Evolutionary conservation across 1,140 invertebrate species (phyloP).

Genomic region (Muscidifurax raptorellus): DNA sequence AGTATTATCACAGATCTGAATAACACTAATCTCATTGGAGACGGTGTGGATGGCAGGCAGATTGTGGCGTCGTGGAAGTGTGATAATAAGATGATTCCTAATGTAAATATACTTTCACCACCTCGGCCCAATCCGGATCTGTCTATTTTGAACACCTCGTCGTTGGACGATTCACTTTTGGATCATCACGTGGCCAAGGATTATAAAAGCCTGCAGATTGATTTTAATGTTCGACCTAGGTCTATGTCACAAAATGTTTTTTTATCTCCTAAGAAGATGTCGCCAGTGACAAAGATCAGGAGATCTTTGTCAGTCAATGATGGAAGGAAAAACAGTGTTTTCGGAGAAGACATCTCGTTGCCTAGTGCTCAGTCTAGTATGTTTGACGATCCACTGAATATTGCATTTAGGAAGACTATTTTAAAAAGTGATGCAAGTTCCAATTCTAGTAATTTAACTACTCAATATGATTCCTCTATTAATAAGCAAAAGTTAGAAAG

Average conservation of each 20-base stretch:
- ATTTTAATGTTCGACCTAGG: constrained; percentile 42
- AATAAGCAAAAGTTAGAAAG: constrained; percentile 54
- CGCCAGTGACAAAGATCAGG: constrained; percentile 33
- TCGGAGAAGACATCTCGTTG: constrained; percentile 37
- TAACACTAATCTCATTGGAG: constrained; percentile 41
- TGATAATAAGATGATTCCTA: constrained; percentile 40
- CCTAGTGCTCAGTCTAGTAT: constrained; percentile 27
- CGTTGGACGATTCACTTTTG: constrained; percentile 66
- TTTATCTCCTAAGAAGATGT: not conserved
- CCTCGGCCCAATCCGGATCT: constrained; percentile 44
- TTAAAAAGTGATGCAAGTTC: constrained; percentile 30
- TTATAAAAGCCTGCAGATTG: constrained; percentile 31
- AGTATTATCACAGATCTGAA: constrained; percentile 39
- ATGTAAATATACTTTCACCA: constrained; percentile 25
- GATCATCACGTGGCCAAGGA: constrained; percentile 51
- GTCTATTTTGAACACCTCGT: constrained; percentile 64
- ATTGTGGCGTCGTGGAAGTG: not conserved
- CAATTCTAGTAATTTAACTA: constrained; percentile 45
- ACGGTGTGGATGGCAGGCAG: constrained; percentile 12
- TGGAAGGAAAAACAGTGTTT: constrained; percentile 28
- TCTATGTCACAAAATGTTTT: constrained; percentile 37
- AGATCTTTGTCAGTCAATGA: constrained; percentile 62
- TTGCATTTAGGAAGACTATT: constrained; percentile 51
- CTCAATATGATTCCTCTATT: constrained; percentile 53
- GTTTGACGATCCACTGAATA: constrained; percentile 53